Conservation (phyloP, 2,888 invertebrate species). For the Harpagoxenus sublaevis region DNA sequence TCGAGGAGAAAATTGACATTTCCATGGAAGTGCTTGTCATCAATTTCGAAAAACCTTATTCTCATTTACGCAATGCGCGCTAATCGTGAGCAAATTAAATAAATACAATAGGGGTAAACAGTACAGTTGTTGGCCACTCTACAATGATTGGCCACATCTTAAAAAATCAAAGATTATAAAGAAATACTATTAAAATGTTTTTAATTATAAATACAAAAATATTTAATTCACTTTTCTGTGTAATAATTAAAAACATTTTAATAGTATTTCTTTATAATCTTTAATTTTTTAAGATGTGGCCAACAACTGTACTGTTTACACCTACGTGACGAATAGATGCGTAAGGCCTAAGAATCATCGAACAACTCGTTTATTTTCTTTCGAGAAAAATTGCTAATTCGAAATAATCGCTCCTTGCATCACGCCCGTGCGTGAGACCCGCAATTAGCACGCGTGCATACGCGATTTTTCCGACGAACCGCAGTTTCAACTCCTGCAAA, state of each 20-base stretch:
- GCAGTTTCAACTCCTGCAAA: constrained; percentile 4
- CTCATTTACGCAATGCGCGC: neutral
- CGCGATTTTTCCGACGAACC: constrained; percentile 9
- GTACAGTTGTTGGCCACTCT: too few relatives aligned
- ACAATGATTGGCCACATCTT: too few relatives aligned
- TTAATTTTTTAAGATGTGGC: too few relatives aligned
- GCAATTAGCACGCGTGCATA: neutral
- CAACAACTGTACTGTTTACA: too few relatives aligned
- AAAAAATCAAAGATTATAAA: too few relatives aligned
- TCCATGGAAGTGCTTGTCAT: neutral
- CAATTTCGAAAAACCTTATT: too few relatives aligned
- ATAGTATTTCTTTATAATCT: too few relatives aligned
- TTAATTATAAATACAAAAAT: too few relatives aligned
- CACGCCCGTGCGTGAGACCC: neutral
- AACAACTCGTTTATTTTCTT: neutral
- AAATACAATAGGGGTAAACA: neutral
- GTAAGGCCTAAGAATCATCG: neutral
- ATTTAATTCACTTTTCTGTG: too few relatives aligned
- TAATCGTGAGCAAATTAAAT: neutral
- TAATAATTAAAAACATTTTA: too few relatives aligned
- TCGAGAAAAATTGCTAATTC: neutral
- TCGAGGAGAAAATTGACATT: neutral
- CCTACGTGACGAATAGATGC: neutral
- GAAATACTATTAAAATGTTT: too few relatives aligned
- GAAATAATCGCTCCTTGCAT: neutral